Base-by-base conservation (phyloP, 2,113 vertebrate species). In the Ellobius talpinus region DNA sequence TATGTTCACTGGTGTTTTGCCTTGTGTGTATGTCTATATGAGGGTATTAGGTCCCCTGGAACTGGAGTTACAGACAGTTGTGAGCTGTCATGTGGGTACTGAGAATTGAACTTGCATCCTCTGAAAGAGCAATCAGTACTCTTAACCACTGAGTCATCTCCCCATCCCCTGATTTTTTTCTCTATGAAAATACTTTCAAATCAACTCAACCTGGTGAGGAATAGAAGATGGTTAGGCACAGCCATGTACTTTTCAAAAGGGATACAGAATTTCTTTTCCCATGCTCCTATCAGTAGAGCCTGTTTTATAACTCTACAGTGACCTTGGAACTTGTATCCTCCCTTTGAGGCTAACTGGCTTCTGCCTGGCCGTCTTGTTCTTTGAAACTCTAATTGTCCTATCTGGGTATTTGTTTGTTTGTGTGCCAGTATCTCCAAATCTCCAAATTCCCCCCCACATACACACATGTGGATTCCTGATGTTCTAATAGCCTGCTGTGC, bases 241-340 rank as follows among this genome's bases (percentile, higher is more conserved):
- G 31, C 42, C 42, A 16, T 50, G 11, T 24, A 47, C 17, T 81
- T 94, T 45, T 91, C 82, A 45, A 87, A 95, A 88, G 50, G 19
- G 33, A 84, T 87, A 73, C 68, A 95, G 89, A 94, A n/a, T 88
- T 17, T 90, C n/a, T 96, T 85, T 72, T 77, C 89, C 87, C 1
- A 0, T 23, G 10, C n/a, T 14, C 55, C 77, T 24, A n/a, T 4
- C 50, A 78, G 31, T 47, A 70, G 8, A 78, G 24, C 39, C 14
- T 21, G 31, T 89, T 89, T 95, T 70, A 66, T n/a, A 96, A 36
- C 86, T 88, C 63, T 76, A 52, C 19, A 58, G 45, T 82, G 73
- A 82, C 86, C 90, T 97, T 87, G 73, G 11, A 72, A 81, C 47
- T 19, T 0, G 1, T 14, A 76, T 23, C 65, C 68, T 77, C 73